Conservation (phyloP, 2,888 invertebrate species). For the Xylocampa areola region DNA sequence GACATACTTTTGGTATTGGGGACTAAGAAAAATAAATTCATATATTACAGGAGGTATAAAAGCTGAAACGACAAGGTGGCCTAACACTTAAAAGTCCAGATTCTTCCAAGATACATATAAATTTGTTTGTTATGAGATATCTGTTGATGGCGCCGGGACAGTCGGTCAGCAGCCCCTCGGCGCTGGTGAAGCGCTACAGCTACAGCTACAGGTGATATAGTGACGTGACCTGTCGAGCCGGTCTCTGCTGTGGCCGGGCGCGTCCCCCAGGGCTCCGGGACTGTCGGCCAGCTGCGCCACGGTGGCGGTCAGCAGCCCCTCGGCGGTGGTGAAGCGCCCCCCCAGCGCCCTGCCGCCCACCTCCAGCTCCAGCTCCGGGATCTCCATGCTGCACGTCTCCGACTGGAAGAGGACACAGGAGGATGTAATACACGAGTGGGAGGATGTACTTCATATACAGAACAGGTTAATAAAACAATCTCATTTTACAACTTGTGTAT, state of each 20-base stretch:
- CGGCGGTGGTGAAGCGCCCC: conserved; percentile 93
- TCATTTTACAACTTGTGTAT: no score
- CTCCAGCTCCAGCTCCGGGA: conserved; percentile 96
- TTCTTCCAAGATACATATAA: no score
- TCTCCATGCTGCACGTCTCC: conserved; percentile 82
- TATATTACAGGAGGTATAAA: no score
- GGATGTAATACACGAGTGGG: no score
- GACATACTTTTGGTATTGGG: no score
- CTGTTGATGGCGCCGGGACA: conserved; percentile 89
- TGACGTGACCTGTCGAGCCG: conserved; percentile 85
- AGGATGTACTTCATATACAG: no score
- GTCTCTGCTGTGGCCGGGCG: conserved; percentile 79
- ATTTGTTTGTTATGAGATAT: no score
- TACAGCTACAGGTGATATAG: no score
- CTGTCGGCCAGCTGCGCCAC: conserved; percentile 92
- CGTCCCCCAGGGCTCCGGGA: conserved; percentile 92
- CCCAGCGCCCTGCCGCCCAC: conserved; percentile 96
- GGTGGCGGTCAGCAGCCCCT: conserved; percentile 94
- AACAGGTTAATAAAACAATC: no score
- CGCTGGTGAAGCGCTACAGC: conserved; percentile 97
- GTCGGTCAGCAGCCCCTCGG: conserved; percentile 94
- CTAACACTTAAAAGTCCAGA: no score
- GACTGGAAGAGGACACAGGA: conserved; percentile 66
- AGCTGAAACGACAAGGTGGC: no score
- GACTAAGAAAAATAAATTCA: no score